phyloP scores from a whole-genome alignment of 1,140 invertebrate genomes.

The Luehdorfia chinensis region DNA sequence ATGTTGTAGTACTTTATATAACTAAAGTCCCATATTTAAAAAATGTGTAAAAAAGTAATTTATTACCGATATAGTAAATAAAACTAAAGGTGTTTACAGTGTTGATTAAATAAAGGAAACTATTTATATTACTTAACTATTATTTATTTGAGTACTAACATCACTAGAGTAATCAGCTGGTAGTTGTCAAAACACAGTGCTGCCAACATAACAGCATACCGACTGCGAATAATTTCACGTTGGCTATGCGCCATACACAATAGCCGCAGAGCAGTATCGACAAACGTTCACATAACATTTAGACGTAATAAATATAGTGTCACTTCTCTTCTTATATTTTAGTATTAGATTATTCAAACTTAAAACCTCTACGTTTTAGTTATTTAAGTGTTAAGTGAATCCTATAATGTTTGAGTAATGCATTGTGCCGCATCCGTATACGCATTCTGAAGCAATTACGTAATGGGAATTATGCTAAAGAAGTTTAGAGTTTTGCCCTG shows the following conservation, averaged over 20 bases:
- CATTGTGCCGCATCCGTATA: conserved; percentile 63
- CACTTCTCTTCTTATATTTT: conserved; percentile 70
- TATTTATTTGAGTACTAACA: too few species aligned
- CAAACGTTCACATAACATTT: conserved; percentile 74
- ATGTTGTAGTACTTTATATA: too few species aligned
- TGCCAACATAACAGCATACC: conserved; percentile 43
- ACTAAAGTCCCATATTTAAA: too few species aligned
- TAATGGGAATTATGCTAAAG: conserved; percentile 74
- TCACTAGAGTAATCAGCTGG: conserved; percentile 67
- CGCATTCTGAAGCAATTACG: conserved; percentile 71
- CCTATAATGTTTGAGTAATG: conserved; percentile 58
- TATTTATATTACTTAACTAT: too few species aligned
- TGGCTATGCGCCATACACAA: conserved; percentile 61
- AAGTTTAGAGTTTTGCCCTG: conserved; percentile 76
- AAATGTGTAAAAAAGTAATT: too few species aligned
- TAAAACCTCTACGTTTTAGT: conserved; percentile 57
- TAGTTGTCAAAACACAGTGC: conserved; percentile 56
- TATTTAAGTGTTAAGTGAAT: conserved; percentile 71
- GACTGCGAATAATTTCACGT: conserved; percentile 55
- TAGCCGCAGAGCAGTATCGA: conserved; percentile 69
- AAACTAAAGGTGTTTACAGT: too few species aligned
- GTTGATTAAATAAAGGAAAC: too few species aligned
- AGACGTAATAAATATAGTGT: conserved; percentile 72
- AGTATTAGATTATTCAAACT: conserved; percentile 62
- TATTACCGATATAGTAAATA: too few species aligned